Conservation (phyloP, 1,140 invertebrate genomes). For the Plodia interpunctella region DNA sequence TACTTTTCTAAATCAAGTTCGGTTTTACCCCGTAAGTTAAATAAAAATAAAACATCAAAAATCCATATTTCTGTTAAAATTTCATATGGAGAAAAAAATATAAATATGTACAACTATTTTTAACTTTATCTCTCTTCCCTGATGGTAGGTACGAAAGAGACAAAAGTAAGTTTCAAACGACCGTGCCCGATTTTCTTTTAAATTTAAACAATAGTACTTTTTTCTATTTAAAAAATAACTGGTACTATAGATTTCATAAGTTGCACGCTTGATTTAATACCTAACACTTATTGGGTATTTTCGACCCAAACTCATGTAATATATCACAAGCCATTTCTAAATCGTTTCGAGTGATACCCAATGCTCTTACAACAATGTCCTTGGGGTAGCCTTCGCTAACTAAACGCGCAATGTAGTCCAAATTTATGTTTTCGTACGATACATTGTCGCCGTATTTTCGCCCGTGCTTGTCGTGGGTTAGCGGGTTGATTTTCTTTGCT, state of each 20-base stretch:
- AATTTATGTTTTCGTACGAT: conserved; percentile 92
- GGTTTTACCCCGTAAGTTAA: too few species aligned
- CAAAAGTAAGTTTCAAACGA: too few species aligned
- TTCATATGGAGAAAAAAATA: too few species aligned
- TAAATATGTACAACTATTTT: too few species aligned
- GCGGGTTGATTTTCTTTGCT: conserved; percentile 71
- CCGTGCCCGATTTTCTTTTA: too few species aligned
- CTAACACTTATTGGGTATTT: conserved; percentile 30
- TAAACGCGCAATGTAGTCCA: conserved; percentile 92
- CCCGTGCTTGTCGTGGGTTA: conserved; percentile 73
- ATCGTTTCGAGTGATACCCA: conserved; percentile 94
- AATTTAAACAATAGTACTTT: background rate
- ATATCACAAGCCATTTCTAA: conserved; percentile 97
- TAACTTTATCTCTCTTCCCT: background rate
- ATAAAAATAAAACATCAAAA: too few species aligned
- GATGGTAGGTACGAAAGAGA: background rate
- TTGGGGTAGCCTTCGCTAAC: conserved; percentile 93
- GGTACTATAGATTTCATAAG: conserved; percentile 22
- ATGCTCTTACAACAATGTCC: conserved; percentile 91
- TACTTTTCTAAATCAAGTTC: too few species aligned
- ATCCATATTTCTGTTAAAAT: too few species aligned
- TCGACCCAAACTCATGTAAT: conserved; percentile 90
- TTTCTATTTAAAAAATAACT: background rate
- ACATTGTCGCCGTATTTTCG: conserved; percentile 67
- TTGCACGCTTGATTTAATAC: conserved; percentile 17